Evolutionary conservation across 2,113 vertebrate species (phyloP).

Genomic region (Myiozetetes cayanensis): DNA sequence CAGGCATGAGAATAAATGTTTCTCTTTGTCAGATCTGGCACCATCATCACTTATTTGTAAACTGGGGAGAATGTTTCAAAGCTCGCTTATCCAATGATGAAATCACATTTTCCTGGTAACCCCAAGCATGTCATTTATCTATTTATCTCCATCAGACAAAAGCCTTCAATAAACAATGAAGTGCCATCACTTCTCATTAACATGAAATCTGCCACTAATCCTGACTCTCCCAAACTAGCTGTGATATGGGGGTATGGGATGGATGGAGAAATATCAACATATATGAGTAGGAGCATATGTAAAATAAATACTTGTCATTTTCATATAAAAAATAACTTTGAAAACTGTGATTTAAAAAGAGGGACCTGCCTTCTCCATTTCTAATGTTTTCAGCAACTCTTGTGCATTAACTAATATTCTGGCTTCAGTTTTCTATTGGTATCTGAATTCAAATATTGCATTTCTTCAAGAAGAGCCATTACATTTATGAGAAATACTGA

Average conservation of each 20-base stretch:
- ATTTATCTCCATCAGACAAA: conserved; percentile 73
- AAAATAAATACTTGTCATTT: background rate
- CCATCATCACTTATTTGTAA: conserved; percentile 48
- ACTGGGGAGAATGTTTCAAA: conserved; percentile 58
- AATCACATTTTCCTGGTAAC: conserved; percentile 74
- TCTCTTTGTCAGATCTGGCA: conserved; percentile 38
- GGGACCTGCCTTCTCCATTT: background rate
- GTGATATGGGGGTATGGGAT: background rate
- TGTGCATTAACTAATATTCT: background rate
- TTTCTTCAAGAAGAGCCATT: background rate
- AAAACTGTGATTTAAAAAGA: background rate
- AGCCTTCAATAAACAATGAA: conserved; percentile 67
- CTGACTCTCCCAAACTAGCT: background rate
- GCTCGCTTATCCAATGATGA: conserved; percentile 56
- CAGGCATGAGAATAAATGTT: background rate
- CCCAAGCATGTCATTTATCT: conserved; percentile 64
- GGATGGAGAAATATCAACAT: background rate
- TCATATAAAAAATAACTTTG: background rate
- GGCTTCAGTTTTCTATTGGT: background rate
- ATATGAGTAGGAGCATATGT: background rate
- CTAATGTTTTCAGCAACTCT: background rate
- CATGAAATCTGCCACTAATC: conserved; percentile 58
- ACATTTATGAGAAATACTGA: background rate
- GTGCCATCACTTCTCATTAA: conserved; percentile 70
- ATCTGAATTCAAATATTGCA: conserved; percentile 1